These are phyloP conservation scores for Zygaena filipendulae DNA, from an alignment of 2,888 invertebrate species.

Conservation along the genomic window DNA sequence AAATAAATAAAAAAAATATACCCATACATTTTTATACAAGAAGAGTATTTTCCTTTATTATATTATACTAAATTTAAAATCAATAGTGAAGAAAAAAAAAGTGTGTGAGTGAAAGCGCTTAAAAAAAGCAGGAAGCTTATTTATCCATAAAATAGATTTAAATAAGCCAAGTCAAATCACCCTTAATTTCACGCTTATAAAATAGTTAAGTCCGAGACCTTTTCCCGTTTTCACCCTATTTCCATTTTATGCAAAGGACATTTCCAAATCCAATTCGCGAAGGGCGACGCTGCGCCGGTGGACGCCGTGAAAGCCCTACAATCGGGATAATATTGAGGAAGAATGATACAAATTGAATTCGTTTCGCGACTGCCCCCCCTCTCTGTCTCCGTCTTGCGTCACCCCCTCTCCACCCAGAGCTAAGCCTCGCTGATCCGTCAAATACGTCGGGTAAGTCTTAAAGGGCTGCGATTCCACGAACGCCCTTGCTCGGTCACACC, in stretches of 20 bases:
- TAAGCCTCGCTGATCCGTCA: slow-evolving; percentile 26
- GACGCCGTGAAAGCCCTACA: slow-evolving; percentile 30
- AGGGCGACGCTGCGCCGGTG: slow-evolving; percentile 28
- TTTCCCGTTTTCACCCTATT: slow-evolving; percentile 56
- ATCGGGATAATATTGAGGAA: slow-evolving; percentile 58
- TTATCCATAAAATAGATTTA: too few species aligned
- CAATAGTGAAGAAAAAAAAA: too few species aligned
- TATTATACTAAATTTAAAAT: too few species aligned
- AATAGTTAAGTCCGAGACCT: too few species aligned
- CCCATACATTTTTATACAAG: too few species aligned
- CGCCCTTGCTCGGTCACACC: slow-evolving; percentile 40
- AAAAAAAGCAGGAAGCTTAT: too few species aligned
- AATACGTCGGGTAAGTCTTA: slow-evolving; percentile 35
- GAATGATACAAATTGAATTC: slow-evolving; percentile 66
- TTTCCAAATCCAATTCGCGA: slow-evolving; percentile 52
- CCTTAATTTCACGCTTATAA: too few species aligned
- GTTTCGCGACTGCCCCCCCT: slow-evolving; percentile 27
- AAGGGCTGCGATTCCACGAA: slow-evolving; percentile 49
- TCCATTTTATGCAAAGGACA: slow-evolving; percentile 65
- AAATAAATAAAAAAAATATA: too few species aligned
- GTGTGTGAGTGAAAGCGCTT: too few species aligned
- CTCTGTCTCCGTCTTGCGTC: slow-evolving; percentile 24
- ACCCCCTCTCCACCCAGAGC: slow-evolving; percentile 11
- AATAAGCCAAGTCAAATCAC: too few species aligned
- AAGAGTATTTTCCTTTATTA: too few species aligned